phyloP scores from a whole-genome alignment of 2,888 invertebrate species.

The Chalcis sispes region DNA sequence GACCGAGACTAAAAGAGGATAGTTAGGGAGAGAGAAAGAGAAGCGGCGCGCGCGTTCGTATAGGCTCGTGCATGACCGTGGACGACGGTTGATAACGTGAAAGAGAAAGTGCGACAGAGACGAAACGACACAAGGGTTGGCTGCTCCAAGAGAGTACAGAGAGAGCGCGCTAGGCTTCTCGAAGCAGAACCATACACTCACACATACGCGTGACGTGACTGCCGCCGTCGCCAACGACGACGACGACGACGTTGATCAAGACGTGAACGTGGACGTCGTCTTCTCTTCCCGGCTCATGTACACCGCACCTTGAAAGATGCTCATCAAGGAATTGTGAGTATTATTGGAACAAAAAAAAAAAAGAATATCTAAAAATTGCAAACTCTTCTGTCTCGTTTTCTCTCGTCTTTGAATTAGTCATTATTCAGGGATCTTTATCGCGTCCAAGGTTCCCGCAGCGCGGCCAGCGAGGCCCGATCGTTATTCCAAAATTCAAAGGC shows the following conservation, averaged over 20 bases:
- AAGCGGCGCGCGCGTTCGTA: not conserved
- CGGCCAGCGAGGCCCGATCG: constrained; percentile 39
- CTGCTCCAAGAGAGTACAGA: not conserved
- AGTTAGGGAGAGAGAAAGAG: not conserved
- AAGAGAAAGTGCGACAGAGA: not conserved
- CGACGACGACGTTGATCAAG: constrained; percentile 22
- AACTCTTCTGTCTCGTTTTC: not conserved
- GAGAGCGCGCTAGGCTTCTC: not conserved
- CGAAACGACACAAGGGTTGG: not conserved
- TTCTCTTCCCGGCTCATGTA: constrained; percentile 58
- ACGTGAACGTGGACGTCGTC: too few relatives aligned
- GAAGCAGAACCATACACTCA: not conserved
- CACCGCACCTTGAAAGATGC: constrained; percentile 66
- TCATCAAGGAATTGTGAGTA: constrained; percentile 75
- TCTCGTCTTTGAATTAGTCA: constrained; percentile 1
- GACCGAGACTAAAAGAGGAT: not conserved
- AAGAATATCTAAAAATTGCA: not conserved
- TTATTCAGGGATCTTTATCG: constrained; percentile 8
- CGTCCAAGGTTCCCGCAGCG: constrained; percentile 45
- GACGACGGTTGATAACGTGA: too few relatives aligned
- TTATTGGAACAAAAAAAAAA: not conserved
- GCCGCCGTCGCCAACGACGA: constrained; percentile 21
- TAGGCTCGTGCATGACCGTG: too few relatives aligned
- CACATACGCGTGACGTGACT: constrained; percentile 20
- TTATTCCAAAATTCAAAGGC: constrained; percentile 58